phyloP scores from a whole-genome alignment of 37 sponge, comb jelly and placozoan genomes.

The Chondrilla cf. caribensis region DNA sequence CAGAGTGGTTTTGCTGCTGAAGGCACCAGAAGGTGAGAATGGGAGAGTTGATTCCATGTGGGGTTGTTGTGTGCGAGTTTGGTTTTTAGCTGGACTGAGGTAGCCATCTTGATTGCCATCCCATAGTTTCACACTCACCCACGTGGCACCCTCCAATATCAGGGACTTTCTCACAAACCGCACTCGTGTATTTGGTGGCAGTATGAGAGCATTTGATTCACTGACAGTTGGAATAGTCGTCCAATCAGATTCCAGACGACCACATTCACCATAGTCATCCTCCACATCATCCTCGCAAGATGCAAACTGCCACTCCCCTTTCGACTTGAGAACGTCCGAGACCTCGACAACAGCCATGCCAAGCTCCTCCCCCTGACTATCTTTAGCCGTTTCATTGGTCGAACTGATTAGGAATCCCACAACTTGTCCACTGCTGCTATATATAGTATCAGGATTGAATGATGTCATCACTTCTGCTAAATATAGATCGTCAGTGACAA shows the following conservation, averaged over 20 bases:
- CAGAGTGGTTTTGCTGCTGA: constrained; percentile 46
- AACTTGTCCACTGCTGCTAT: constrained; percentile 45
- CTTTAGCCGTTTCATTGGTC: constrained; percentile 39
- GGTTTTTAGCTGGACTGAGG: constrained; percentile 26
- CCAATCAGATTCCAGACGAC: constrained; percentile 29
- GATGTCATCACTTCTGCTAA: constrained; percentile 31
- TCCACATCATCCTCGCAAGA: constrained; percentile 18
- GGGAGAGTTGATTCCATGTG: constrained; percentile 36
- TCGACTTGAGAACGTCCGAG: background rate
- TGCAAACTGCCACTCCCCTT: constrained; percentile 80
- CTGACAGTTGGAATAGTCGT: constrained; percentile 12
- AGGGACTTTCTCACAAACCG: constrained; percentile 57
- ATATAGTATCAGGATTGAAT: constrained; percentile 1
- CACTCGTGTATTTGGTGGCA: constrained; percentile 60
- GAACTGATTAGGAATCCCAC: constrained; percentile 55
- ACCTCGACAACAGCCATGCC: constrained; percentile 55
- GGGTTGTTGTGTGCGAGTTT: constrained; percentile 23
- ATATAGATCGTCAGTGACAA: constrained; percentile 13
- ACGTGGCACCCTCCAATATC: constrained; percentile 67
- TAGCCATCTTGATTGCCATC: constrained; percentile 78
- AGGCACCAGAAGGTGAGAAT: constrained; percentile 30
- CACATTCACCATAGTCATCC: constrained; percentile 29
- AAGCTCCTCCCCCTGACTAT: constrained; percentile 65
- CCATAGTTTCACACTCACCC: constrained; percentile 78
- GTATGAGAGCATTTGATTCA: constrained; percentile 51